Percentiles rank a stretch among this genome's conserved stretches.
Conservation (phyloP, 2,888 invertebrate genomes). For the Amphipyra tragopoginis region DNA sequence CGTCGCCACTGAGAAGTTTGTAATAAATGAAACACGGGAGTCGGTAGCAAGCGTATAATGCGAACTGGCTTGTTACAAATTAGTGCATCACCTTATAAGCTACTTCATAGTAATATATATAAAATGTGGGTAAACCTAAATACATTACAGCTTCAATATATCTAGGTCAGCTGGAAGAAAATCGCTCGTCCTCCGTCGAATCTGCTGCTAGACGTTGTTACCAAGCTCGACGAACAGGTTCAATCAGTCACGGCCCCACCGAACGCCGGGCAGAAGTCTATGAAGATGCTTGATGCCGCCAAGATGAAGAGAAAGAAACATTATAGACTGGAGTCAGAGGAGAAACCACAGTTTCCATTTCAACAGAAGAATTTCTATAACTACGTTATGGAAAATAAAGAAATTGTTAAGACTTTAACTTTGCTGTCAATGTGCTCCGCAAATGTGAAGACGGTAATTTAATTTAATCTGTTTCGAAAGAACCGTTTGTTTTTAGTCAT, state of each 20-base stretch:
- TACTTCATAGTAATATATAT: too few species aligned
- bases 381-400: conserved; percentile 97
- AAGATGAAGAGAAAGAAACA: conserved; percentile 92
- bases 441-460: conserved; percentile 92
- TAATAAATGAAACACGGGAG: too few species aligned
- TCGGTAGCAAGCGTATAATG: too few species aligned
- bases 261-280: conserved; percentile 78
- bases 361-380: conserved; percentile 95
- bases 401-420: conserved; percentile 96
- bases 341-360: conserved; percentile 94
- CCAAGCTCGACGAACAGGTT: conserved; percentile 91
- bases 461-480: background rate
- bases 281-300: conserved; percentile 90
- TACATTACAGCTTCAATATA: conserved; percentile 66
- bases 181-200: conserved; percentile 90
- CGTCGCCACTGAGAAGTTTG: too few species aligned
- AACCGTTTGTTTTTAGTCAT: too few species aligned
- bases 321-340: conserved; percentile 94
- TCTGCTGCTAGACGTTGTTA: conserved; percentile 92
- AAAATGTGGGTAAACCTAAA: too few species aligned
- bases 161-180: conserved; percentile 91
- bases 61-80: too few species aligned
- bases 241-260: conserved; percentile 79
- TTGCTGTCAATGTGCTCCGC: conserved; percentile 95
- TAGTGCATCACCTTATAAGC: too few species aligned